Percentiles rank a stretch among this genome's conserved stretches.
These are phyloP conservation scores for Meiosimyza decipiens DNA, from an alignment of 2,888 invertebrate genomes.

Conservation along the genomic window DNA sequence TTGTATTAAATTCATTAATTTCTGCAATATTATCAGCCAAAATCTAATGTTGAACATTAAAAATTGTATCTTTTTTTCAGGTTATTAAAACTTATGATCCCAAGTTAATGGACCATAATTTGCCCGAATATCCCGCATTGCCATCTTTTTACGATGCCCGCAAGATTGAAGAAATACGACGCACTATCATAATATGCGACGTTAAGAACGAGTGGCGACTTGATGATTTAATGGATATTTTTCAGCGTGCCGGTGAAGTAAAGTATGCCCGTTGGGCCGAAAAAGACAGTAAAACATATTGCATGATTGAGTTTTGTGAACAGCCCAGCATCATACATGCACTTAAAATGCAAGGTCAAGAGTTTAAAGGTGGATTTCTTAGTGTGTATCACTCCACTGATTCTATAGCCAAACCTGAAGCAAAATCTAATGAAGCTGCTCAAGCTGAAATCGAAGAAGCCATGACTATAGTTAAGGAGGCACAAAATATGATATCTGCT, in stretches of 20 bases:
- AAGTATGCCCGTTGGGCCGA: conserved; percentile 94
- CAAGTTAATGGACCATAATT: conserved; percentile 80
- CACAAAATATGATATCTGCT: conserved; percentile 93
- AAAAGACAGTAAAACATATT: conserved; percentile 82
- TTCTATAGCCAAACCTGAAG: conserved; percentile 91
- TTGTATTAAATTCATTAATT: neutral
- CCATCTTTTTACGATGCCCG: conserved; percentile 88
- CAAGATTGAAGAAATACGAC: conserved; percentile 94
- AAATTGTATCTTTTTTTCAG: conserved; percentile 50
- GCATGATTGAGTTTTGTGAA: conserved; percentile 93
- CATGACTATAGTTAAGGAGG: conserved; percentile 96
- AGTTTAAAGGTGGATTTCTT: conserved; percentile 76
- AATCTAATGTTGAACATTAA: neutral
- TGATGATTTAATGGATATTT: conserved; percentile 90
- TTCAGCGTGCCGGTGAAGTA: conserved; percentile 89
- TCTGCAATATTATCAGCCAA: neutral
- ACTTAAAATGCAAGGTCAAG: conserved; percentile 83
- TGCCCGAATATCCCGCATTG: conserved; percentile 91
- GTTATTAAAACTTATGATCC: conserved; percentile 93
- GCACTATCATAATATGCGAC: conserved; percentile 90
- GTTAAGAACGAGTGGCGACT: conserved; percentile 77
- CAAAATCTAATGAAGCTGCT: conserved; percentile 95
- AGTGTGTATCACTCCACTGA: conserved; percentile 91
- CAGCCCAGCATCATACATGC: conserved; percentile 90
- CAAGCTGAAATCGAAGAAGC: conserved; percentile 96